Evolutionary conservation across 2,888 invertebrate species (phyloP), one percentile per base, ranked within the genome.

Genomic region (Cabera pusaria): DNA sequence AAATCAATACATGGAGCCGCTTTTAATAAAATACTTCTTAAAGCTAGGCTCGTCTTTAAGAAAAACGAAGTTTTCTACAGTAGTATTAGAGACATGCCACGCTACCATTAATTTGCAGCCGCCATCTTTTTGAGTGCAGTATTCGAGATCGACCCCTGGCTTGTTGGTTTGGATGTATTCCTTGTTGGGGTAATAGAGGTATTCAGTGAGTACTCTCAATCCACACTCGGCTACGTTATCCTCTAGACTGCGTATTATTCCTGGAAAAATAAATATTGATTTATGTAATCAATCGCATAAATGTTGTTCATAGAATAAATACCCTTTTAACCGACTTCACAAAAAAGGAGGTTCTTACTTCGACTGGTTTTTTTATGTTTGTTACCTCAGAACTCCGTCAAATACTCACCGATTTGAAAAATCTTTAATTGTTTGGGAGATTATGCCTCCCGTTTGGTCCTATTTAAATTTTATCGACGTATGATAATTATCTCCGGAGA

Each of bases 31-130:
- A 43, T 63, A 78, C 11, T 77, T 77, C 44, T 78, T 81, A 41
- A 87, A 86, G 5, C 55, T 64, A 0, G 52, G 51, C 39, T 86
- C 82, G 20, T 74, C 70, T 39, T 75, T 79, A 10, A 87, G 59
- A 44, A 78, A 82, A 42, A 83, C 86, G 47, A 81, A 86, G 49
- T 84, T 83, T 42, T 86, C 84, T 26, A 86, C 64, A 5, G 77
- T 71, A 0, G 59, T 34, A 40, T 87, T 86, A 6, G 84, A 72
- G 12, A 87, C 52, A 35, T 87, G 83, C 87, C 87, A 87, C 0
- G 82, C 86, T 0, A 80, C 64, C 1, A 79, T 65, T 1, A 87
- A 66, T 46, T 70, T 80, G 54, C 86, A 87, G 1, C 78, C 61
- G 1, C 79, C 78, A 19, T 76, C 74, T 3, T 47, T 57, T 6